phyloP scores from a whole-genome alignment of 1,140 invertebrate genomes.

The Conus ventricosus region DNA sequence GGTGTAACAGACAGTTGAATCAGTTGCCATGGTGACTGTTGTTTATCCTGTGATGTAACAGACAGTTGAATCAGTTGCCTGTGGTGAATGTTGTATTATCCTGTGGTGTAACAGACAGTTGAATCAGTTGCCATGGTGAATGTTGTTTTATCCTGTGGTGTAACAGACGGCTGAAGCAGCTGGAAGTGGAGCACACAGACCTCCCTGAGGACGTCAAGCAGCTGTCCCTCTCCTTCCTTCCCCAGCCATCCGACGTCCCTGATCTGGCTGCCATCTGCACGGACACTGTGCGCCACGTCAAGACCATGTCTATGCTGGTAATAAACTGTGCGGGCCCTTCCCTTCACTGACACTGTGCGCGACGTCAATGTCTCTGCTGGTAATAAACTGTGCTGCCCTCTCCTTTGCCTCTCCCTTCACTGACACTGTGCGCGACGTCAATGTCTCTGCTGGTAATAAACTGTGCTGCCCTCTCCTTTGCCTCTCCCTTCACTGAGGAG shows the following conservation, averaged over 20 bases:
- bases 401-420: no score
- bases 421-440: not conserved
- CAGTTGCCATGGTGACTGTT: no score
- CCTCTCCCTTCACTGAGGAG: no score
- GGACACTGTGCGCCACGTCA: not conserved
- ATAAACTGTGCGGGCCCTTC: not conserved
- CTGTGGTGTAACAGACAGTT: no score
- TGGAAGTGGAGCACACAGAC: not conserved
- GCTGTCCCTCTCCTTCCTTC: not conserved
- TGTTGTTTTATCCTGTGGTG: no score
- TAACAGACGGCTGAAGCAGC: not conserved
- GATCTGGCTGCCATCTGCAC: not conserved
- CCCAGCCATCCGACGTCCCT: not conserved
- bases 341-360: not conserved
- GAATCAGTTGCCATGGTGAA: not conserved
- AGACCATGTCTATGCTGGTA: not conserved
- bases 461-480: no score
- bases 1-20: no score
- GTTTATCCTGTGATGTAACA: no score
- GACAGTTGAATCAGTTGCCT: no score
- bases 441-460: slow-evolving; percentile 5
- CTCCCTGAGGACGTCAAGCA: not conserved
- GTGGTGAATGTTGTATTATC: no score
- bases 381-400: not conserved
- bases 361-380: slow-evolving; percentile 10